Conservation (phyloP, 2,888 invertebrate species). For the Parnassius orleans region DNA sequence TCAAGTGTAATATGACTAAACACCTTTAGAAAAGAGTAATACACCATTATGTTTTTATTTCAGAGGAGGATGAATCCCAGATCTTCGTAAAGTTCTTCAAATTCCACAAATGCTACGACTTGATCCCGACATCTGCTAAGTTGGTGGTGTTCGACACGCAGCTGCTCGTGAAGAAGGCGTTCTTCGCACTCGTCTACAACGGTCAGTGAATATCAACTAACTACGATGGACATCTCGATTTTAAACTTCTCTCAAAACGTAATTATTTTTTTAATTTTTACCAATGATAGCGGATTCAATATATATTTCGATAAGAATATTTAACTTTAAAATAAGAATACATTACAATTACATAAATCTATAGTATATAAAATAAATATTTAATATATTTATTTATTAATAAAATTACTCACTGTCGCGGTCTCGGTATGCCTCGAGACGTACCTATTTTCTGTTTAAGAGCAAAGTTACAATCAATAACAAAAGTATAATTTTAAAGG, state of each 20-base stretch:
- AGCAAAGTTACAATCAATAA: too few species aligned
- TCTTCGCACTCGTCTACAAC: conserved; percentile 99
- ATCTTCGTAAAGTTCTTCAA: conserved; percentile 99
- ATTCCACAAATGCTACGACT: conserved; percentile 99
- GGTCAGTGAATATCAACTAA: conserved; percentile 78
- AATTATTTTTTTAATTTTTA: conserved; percentile 20
- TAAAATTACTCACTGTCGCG: too few species aligned
- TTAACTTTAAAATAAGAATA: not conserved
- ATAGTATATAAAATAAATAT: too few species aligned
- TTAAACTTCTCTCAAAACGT: conserved; percentile 20
- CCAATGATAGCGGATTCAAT: not conserved
- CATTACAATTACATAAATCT: too few species aligned
- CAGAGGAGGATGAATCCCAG: conserved; percentile 98
- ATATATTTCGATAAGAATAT: not conserved
- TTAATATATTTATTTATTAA: too few species aligned
- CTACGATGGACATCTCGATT: conserved; percentile 19
- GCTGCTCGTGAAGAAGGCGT: conserved; percentile 98
- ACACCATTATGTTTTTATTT: conserved; percentile 29
- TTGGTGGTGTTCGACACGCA: conserved; percentile 99
- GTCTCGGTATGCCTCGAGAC: too few species aligned
- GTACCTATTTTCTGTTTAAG: too few species aligned
- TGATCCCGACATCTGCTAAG: conserved; percentile 99
- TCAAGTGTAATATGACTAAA: too few species aligned
- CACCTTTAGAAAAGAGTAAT: too few species aligned
- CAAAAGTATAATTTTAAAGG: too few species aligned